A percentile compares a stretch with the other conserved stretches of the same genome.
phyloP scores from a whole-genome alignment of 2,888 invertebrate species.

The Acanthacorydalis orientalis region DNA sequence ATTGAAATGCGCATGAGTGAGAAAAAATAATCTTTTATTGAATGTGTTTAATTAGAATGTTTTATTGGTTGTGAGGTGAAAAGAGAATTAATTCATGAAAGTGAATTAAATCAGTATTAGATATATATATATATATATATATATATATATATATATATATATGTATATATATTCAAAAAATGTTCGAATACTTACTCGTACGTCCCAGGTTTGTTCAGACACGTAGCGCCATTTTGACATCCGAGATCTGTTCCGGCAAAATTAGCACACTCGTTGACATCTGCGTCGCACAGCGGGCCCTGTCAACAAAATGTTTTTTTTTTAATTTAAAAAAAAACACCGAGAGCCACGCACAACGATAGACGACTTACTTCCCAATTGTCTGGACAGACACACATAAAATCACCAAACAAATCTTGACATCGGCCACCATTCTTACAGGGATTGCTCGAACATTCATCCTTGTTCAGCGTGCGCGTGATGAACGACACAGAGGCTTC shows the following conservation, averaged over 20 bases:
- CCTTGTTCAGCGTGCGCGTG: slow-evolving; percentile 25
- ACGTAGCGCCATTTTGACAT: slow-evolving; percentile 82
- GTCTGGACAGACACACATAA: slow-evolving; percentile 54
- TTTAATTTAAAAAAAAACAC: not conserved
- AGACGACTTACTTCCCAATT: slow-evolving; percentile 54
- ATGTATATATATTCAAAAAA: not conserved
- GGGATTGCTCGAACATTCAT: slow-evolving; percentile 57
- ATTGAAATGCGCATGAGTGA: too few species aligned
- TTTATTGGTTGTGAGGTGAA: too few species aligned
- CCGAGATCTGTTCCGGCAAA: slow-evolving; percentile 73
- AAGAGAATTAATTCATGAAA: too few species aligned
- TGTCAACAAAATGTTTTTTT: slow-evolving; percentile 17
- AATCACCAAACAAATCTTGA: slow-evolving; percentile 49
- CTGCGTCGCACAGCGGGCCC: slow-evolving; percentile 54
- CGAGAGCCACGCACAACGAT: not conserved
- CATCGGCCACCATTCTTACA: slow-evolving; percentile 76
- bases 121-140: too few species aligned
- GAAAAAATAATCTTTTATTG: too few species aligned
- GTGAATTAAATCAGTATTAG: too few species aligned
- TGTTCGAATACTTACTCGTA: slow-evolving; percentile 45
- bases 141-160: too few species aligned
- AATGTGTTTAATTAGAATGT: too few species aligned
- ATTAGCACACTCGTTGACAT: slow-evolving; percentile 75
- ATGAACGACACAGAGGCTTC: slow-evolving; percentile 19
- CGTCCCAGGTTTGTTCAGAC: slow-evolving; percentile 60